Evolutionary conservation across 2,888 invertebrate genomes (phyloP), one percentile per base, ranked within the genome.

Genomic region (Acleris holmiana): DNA sequence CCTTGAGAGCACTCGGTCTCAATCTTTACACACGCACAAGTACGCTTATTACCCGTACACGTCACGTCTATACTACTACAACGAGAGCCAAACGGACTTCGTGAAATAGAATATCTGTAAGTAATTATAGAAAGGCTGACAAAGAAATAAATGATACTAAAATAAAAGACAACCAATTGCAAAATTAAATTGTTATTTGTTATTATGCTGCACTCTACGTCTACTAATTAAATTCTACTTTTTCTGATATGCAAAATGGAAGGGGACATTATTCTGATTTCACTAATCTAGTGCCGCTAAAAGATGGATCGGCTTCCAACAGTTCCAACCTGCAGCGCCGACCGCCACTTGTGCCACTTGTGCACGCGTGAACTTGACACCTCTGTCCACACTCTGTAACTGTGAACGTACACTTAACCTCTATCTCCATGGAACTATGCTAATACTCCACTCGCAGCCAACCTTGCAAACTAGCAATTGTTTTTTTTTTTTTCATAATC

Each of bases 401-500:
- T 59, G 35, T 25, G 49, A 44, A 48, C 54, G 53, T 60, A 60
- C 49, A 60, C 55, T 55, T 65, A 60, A 60, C 65, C 60, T 65
- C 55, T 60, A 55, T 49, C 35, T 58, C 25, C 21, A 46, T 50
- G 41, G 54, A 59, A 55, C 54, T 55, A 55, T 46, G 40, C 10
- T 53, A 19, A 15, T 53, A 53, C 17, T 51, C 19, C 40, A 19
- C 7, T 47, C 19, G 19, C 7, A 60, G 51, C 64, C 67, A 71
- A 67, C 72, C 74, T 75, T 72, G 75, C 61, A 61, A 59, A 65
- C 64, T 68, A 46, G 23, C 67, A 70, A 69, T 35, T 35, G 35
- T 35, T 13, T 13, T 68, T 68, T 71, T 75, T 76, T 72, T 72
- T 72, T 73, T 59, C 68, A 66, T 62, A 70, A 64, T 53, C 54